Percentiles rank a stretch among this genome's conserved stretches.
Evolutionary conservation across 2,888 invertebrate species (phyloP).

Genomic region (Strigamia crassipes): DNA sequence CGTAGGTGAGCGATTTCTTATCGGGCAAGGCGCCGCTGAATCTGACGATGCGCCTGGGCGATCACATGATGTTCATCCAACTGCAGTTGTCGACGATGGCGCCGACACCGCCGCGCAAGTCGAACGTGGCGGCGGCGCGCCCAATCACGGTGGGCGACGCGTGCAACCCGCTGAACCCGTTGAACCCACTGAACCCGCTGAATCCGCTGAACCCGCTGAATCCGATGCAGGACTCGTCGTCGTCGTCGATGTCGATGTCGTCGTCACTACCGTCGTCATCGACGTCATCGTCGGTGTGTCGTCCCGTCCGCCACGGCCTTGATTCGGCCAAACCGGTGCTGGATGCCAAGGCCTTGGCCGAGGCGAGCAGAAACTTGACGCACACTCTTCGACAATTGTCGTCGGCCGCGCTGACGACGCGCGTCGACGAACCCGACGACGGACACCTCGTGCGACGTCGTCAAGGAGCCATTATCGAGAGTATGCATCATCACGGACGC

Average conservation of each 20-base stretch:
- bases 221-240: background rate
- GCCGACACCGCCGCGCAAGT: slow-evolving; percentile 61
- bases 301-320: slow-evolving; percentile 60
- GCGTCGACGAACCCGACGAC: background rate
- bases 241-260: slow-evolving; percentile 48
- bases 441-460: background rate
- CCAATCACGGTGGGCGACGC: slow-evolving; percentile 50
- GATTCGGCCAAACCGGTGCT: slow-evolving; percentile 57
- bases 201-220: background rate
- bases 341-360: slow-evolving; percentile 78
- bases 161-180: too few relatives aligned
- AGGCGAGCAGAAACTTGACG: slow-evolving; percentile 88
- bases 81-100: slow-evolving; percentile 87
- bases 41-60: slow-evolving; percentile 91
- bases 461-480: slow-evolving; percentile 83
- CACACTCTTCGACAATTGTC: slow-evolving; percentile 87
- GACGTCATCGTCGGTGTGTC: slow-evolving; percentile 46
- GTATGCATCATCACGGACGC: slow-evolving; percentile 90
- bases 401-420: slow-evolving; percentile 67
- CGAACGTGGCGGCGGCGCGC: slow-evolving; percentile 50
- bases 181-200: too few relatives aligned
- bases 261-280: slow-evolving; percentile 52
- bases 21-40: slow-evolving; percentile 93
- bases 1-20: slow-evolving; percentile 91
- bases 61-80: slow-evolving; percentile 97